Base-by-base conservation (phyloP, 2,113 vertebrate species). In the Microcebus ravelobensis region DNA sequence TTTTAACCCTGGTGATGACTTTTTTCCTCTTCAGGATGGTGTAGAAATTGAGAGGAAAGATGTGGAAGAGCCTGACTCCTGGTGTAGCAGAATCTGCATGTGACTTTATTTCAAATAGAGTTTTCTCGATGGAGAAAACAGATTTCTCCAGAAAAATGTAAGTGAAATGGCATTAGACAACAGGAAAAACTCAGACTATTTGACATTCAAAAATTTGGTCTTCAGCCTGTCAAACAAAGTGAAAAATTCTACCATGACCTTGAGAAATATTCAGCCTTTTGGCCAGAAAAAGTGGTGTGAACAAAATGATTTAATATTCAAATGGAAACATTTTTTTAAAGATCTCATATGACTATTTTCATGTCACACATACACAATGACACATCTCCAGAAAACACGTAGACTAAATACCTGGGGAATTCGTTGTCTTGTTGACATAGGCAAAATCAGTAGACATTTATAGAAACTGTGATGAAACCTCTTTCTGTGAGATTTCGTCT, bases 201-300 rank as follows among this genome's bases (percentile, higher is more conserved):
- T 96, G 96, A 94, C 94, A 95, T 97, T 97, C 42, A 94, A 42
- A 96, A 82, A 95, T 85, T 85, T 96, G 82, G 42, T 73, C 45
- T 91, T 95, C 48, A 84, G 39, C 50, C 77, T 90, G 84, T 96
- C 90, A 94, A 90, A 59, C 65, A 50, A 93, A 61, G 20, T 34
- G 85, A 96, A 77, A 48, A 92, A 94, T 91, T 89, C 20, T 52
- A n/a, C 81, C 50, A 12, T 96, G 94, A 96, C 90, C 91, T 97
- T 89, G 67, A 50, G 50, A 70, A 94, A 80, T 50, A 48, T 92
- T 79, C 8, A 90, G 34, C 50, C 39, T 65, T 87, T 90, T 48
- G 31, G 15, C 29, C 70, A 91, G 67, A 34, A 92, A 94, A 86
- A 70, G 27, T 25, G 61, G 15, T 34, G 61, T n/a, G 81, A 80